Evolutionary conservation across 2,797 vertebrate species (phyloP).

Genomic region (Karalla daura): DNA sequence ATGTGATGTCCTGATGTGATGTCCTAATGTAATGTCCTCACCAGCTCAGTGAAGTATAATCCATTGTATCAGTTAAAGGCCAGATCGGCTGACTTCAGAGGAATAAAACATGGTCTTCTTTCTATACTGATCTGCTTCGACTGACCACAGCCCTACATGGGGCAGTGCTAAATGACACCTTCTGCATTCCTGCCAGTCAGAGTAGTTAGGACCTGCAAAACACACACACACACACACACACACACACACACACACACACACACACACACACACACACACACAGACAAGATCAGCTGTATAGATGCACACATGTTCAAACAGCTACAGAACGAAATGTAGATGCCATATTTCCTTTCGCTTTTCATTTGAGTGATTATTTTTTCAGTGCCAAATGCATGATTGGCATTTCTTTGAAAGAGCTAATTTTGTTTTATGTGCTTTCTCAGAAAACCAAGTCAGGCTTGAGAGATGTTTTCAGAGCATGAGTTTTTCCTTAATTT

Average conservation of each 20-base stretch:
- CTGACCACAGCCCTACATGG: not conserved
- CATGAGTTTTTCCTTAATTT: no score
- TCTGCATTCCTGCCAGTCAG: constrained; percentile 39
- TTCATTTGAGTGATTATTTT: constrained; percentile 47
- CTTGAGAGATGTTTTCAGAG: constrained; percentile 40
- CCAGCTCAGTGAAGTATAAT: no score
- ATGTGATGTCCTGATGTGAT: not conserved
- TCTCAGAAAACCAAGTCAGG: constrained; percentile 41
- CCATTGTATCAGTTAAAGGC: no score
- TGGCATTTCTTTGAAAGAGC: constrained; percentile 65
- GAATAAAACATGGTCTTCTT: no score
- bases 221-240: no score
- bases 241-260: constrained; percentile 13
- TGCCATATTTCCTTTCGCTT: not conserved
- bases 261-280: constrained; percentile 2
- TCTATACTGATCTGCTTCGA: no score
- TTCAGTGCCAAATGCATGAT: constrained; percentile 34
- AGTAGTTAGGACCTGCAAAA: constrained; percentile 20
- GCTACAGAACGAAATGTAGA: constrained; percentile 1
- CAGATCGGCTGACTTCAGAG: no score
- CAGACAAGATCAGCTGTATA: constrained; percentile 15
- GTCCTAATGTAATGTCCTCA: no score
- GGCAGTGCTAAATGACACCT: constrained; percentile 27
- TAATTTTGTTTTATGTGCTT: constrained; percentile 14
- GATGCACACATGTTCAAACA: not conserved